Percentiles rank a stretch among this genome's conserved stretches.
These are phyloP conservation scores for Akabosia matsudoensis DNA, from an alignment of 1,140 invertebrate genomes.

Conservation along the genomic window DNA sequence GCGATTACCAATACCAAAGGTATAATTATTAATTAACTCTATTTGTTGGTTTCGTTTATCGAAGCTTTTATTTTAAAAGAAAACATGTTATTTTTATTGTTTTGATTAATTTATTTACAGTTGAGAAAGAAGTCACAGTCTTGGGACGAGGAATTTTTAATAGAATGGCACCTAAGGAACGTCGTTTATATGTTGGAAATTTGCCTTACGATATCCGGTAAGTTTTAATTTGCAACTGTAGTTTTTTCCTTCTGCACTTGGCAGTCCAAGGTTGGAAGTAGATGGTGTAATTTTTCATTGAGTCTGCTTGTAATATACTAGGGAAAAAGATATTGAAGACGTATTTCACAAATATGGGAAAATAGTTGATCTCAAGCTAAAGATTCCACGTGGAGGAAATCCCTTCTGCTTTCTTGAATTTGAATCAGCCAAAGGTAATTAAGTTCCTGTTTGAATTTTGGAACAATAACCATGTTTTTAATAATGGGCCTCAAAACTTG, in stretches of 20 bases:
- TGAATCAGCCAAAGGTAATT: conserved; percentile 55
- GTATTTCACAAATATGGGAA: conserved; percentile 98
- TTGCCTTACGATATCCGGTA: conserved; percentile 94
- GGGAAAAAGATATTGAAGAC: conserved; percentile 90
- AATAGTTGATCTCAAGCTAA: conserved; percentile 95
- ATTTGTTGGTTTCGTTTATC: too few relatives aligned
- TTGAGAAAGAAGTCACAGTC: too few relatives aligned
- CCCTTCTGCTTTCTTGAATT: conserved; percentile 96
- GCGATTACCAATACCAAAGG: too few relatives aligned
- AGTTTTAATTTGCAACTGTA: background rate
- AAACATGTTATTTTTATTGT: too few relatives aligned
- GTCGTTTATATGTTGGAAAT: conserved; percentile 96
- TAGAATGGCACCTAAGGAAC: conserved; percentile 65
- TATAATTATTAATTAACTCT: too few relatives aligned
- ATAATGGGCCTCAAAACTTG: background rate
- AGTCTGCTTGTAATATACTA: background rate
- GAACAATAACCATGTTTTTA: background rate
- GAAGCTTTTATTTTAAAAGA: too few relatives aligned
- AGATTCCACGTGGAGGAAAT: conserved; percentile 75
- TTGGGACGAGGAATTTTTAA: background rate
- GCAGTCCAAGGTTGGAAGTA: background rate
- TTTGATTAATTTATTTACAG: too few relatives aligned
- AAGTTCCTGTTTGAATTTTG: background rate
- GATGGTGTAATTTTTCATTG: background rate
- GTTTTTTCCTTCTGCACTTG: background rate